Base-by-base conservation (phyloP, 2,797 vertebrate genomes). In the Xiphophorus birchmanni region DNA sequence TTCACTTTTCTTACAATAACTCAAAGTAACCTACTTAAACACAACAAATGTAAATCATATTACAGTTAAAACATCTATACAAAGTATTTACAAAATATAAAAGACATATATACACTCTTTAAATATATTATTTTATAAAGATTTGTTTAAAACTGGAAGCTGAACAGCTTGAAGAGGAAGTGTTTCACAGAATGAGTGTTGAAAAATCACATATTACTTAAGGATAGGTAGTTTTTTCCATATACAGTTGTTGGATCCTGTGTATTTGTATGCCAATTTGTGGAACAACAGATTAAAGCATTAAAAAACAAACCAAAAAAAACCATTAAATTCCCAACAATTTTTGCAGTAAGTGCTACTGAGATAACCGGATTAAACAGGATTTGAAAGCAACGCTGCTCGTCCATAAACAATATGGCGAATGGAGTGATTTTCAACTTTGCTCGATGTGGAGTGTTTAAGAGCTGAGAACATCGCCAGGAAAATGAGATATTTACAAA, bases 81-180 rank as follows among this genome's bases (percentile, higher is more conserved):
- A 96, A 92, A 94, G 90, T 94, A 96, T 97, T 93, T 96, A 96
- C 96, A 96, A 93, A 94, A 95, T 96, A 97, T 96, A 95, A 93
- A 95, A 96, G 95, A 95, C 91, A 93, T 96, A 96, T 96, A 95
- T 96, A 97, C 96, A 96, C 93, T 95, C 94, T 94, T 95, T 96
- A 93, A 96, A 97, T 97, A 97, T 97, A 97, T 97, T 97, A 97
- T 96, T 96, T 96, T 96, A 96, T 96, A 96, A 94, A 95, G 91
- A 94, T 95, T 95, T 96, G 93, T 93, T 95, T 86, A 89, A 91
- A 93, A 94, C 80, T 86, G 91, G 91, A 95, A 94, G 93, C 84
- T 82, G 87, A 90, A 93, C 94, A 94, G 95, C 95, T 95, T 92
- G 90, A 94, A 91, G 92, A 94, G 84, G 91, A 91, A 93, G 93